Evolutionary conservation across 2,797 vertebrate species (phyloP).

Genomic region (Gymnoscopelus braueri): DNA sequence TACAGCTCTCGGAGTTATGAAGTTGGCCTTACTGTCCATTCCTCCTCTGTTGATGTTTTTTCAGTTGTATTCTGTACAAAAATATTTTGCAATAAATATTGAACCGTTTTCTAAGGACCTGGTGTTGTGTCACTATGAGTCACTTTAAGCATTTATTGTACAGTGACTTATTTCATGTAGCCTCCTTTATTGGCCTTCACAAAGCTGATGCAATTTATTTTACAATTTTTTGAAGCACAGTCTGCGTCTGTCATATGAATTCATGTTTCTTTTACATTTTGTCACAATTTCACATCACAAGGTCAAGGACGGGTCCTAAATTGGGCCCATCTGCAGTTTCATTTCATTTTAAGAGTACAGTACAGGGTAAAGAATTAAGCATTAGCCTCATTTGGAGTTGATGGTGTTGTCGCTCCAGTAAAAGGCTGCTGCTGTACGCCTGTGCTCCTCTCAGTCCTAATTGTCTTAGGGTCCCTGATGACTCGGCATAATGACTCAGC

Average conservation of each 20-base stretch:
- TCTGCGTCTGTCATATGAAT: too few species aligned
- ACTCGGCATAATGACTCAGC: slow-evolving; percentile 67
- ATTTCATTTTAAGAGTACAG: background rate
- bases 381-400: background rate
- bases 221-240: too few species aligned
- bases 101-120: slow-evolving; percentile 82
- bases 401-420: slow-evolving; percentile 14
- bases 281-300: too few species aligned
- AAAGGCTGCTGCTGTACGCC: slow-evolving; percentile 47
- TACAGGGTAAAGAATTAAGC: background rate
- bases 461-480: slow-evolving; percentile 64
- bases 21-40: slow-evolving; percentile 87
- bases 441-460: slow-evolving; percentile 56
- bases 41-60: slow-evolving; percentile 76
- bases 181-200: background rate
- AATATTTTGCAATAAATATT: slow-evolving; percentile 90
- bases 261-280: too few species aligned
- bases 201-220: background rate
- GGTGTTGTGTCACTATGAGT: background rate
- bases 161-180: background rate
- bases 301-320: background rate
- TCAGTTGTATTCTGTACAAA: slow-evolving; percentile 86
- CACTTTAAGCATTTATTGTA: background rate
- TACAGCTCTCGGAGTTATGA: slow-evolving; percentile 78
- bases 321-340: background rate